Conservation (phyloP, 2,888 invertebrate species). For the Mimumesa dahlbomi region DNA sequence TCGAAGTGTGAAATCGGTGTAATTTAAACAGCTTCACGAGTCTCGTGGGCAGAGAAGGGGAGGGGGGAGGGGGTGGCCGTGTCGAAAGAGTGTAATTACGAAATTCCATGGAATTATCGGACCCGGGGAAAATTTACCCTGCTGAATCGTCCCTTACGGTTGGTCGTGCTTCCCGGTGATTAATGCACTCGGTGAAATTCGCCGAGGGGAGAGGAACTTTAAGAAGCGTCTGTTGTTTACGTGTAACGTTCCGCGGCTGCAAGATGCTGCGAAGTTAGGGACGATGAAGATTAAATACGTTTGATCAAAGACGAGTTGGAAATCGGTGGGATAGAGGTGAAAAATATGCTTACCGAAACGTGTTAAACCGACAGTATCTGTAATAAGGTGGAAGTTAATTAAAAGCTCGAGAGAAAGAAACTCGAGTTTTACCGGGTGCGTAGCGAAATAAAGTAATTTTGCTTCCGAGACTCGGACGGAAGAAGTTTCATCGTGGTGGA, state of each 20-base stretch:
- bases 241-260: background rate
- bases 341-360: too few relatives aligned
- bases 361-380: too few relatives aligned
- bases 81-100: constrained; percentile 43
- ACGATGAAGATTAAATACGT: background rate
- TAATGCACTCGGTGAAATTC: background rate
- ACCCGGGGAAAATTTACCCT: constrained; percentile 15
- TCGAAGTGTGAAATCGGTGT: constrained; percentile 57
- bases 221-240: background rate
- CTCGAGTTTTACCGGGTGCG: too few relatives aligned
- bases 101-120: constrained; percentile 50
- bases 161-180: background rate
- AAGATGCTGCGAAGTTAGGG: background rate
- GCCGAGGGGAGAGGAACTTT: background rate
- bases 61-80: too few relatives aligned
- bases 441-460: too few relatives aligned
- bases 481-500: too few relatives aligned
- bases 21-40: constrained; percentile 46
- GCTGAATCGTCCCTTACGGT: background rate
- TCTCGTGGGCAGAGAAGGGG: constrained; percentile 9
- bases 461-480: too few relatives aligned
- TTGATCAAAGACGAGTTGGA: background rate
- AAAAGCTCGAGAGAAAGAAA: too few relatives aligned
- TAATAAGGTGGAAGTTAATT: too few relatives aligned
- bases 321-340: too few relatives aligned